Conservation (phyloP, 2,113 vertebrate species). For the Malaclemys terrapin region DNA sequence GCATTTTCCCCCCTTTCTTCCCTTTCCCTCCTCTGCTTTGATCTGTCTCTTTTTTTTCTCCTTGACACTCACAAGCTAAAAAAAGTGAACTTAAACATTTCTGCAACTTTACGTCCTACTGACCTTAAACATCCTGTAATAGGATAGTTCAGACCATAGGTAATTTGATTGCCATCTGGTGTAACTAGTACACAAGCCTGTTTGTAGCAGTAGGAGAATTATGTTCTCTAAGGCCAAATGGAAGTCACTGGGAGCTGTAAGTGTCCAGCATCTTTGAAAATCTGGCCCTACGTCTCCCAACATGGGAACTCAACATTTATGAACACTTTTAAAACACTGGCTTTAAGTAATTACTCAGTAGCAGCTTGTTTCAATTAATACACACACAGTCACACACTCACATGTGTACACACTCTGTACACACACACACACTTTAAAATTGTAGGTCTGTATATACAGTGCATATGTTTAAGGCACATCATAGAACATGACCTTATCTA, state of each 20-base stretch:
- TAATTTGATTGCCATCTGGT: not conserved
- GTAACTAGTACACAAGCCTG: not conserved
- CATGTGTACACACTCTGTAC: too few species aligned
- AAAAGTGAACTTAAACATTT: not conserved
- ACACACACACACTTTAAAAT: not conserved
- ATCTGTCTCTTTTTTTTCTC: not conserved
- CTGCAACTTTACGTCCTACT: not conserved
- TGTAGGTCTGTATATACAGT: rapidly evolving
- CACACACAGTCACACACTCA: too few species aligned
- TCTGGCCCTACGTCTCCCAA: not conserved
- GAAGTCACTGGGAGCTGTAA: conserved; percentile 4
- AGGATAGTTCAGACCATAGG: not conserved
- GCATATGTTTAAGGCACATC: not conserved
- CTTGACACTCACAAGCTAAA: not conserved
- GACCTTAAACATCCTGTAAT: not conserved
- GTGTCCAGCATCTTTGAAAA: conserved; percentile 9
- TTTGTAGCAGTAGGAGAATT: not conserved
- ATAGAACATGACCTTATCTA: not conserved
- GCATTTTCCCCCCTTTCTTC: not conserved
- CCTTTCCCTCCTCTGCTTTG: not conserved
- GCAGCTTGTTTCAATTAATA: not conserved
- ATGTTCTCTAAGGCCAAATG: not conserved
- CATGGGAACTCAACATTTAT: not conserved
- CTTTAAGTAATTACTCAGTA: not conserved
- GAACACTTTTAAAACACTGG: not conserved